These are phyloP conservation scores for Synanthedon vespiformis DNA, from an alignment of 2,888 invertebrate genomes.

Conservation along the genomic window DNA sequence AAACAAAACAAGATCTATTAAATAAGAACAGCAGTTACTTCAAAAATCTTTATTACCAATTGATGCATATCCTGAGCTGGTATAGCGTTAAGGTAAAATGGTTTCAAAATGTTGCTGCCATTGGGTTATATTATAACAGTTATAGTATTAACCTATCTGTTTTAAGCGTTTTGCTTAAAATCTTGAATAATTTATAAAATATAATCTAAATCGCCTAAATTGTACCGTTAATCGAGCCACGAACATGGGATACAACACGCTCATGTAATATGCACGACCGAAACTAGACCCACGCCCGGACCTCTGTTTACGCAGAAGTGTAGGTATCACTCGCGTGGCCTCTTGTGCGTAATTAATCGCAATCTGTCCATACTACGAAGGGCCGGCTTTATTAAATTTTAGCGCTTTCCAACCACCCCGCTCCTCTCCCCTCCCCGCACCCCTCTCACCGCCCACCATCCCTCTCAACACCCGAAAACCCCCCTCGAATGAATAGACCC, in stretches of 20 bases:
- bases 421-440: conserved; percentile 14
- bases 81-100: too few relatives aligned
- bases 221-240: neutral
- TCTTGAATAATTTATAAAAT: too few relatives aligned
- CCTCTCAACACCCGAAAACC: conserved; percentile 12
- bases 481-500: conserved; percentile 53
- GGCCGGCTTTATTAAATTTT: conserved; percentile 67
- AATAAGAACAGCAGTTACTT: too few relatives aligned
- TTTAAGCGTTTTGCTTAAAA: too few relatives aligned
- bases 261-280: conserved; percentile 40
- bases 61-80: too few relatives aligned
- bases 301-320: conserved; percentile 15
- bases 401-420: conserved; percentile 47
- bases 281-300: conserved; percentile 19
- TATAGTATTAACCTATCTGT: too few relatives aligned
- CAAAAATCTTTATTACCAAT: too few relatives aligned
- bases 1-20: too few relatives aligned
- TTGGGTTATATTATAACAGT: too few relatives aligned
- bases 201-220: neutral
- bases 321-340: conserved; percentile 1
- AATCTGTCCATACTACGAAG: conserved; percentile 39
- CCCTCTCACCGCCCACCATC: conserved; percentile 9
- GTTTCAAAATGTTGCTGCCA: too few relatives aligned
- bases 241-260: conserved; percentile 9
- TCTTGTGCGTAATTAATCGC: conserved; percentile 53